Evolutionary conservation across 2,888 invertebrate genomes (phyloP).

Genomic region (Dascillus cervinus): DNA sequence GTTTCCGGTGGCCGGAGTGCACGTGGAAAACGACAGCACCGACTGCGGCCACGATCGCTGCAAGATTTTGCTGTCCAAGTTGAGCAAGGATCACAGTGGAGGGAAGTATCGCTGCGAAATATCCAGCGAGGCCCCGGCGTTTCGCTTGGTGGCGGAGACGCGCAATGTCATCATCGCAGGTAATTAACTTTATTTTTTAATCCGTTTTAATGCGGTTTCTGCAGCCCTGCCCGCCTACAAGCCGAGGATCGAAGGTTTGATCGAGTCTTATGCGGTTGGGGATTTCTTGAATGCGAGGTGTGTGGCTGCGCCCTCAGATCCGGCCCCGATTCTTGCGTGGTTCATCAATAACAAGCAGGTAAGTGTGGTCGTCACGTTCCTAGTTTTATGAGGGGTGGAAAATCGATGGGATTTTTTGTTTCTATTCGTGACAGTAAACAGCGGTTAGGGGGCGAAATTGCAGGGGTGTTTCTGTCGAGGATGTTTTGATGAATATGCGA

Average conservation of each 20-base stretch:
- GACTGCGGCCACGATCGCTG: conserved; percentile 19
- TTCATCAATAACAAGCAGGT: conserved; percentile 38
- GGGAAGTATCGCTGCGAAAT: conserved; percentile 50
- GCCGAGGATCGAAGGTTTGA: conserved; percentile 36
- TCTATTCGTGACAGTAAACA: too few species aligned
- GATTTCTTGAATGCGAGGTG: conserved; percentile 35
- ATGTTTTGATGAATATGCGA: too few species aligned
- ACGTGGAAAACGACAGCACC: conserved; percentile 27
- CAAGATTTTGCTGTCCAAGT: conserved; percentile 27
- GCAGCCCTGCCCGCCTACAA: conserved; percentile 37
- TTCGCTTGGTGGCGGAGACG: conserved; percentile 42
- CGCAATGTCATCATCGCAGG: conserved; percentile 48
- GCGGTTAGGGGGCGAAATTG: too few species aligned
- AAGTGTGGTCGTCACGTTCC: too few species aligned
- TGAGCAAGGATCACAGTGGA: conserved; percentile 22
- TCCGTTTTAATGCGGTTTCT: too few species aligned
- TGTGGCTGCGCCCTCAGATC: conserved; percentile 36
- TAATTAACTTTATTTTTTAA: too few species aligned
- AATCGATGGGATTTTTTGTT: too few species aligned
- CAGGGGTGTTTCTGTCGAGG: too few species aligned
- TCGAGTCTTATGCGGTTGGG: conserved; percentile 31
- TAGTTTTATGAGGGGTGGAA: too few species aligned
- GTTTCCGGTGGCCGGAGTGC: conserved; percentile 40
- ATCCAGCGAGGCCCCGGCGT: conserved; percentile 47
- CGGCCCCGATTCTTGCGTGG: conserved; percentile 36